A percentile compares a stretch with the other conserved stretches of the same genome.
These are phyloP conservation scores for Plemyria rubiginata DNA, from an alignment of 2,888 invertebrate genomes.

Conservation along the genomic window DNA sequence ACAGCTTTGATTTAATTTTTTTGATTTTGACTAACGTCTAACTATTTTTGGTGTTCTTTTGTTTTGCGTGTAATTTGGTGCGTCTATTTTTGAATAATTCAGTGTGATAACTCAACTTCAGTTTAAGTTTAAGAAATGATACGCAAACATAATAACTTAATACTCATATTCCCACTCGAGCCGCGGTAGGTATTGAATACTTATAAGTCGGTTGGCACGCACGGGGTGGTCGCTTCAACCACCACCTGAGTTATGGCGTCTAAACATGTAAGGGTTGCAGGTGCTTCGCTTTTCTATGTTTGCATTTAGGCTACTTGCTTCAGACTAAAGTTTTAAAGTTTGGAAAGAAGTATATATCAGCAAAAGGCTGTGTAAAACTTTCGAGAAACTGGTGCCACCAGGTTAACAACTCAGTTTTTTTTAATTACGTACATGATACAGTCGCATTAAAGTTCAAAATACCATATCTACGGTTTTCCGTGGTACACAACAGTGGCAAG, in stretches of 20 bases:
- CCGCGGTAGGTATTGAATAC: constrained; percentile 65
- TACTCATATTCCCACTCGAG: constrained; percentile 49
- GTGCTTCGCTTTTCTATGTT: constrained; percentile 59
- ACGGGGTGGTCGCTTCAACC: constrained; percentile 60
- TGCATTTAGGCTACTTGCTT: constrained; percentile 55
- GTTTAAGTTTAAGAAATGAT: constrained; percentile 30
- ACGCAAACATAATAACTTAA: constrained; percentile 45
- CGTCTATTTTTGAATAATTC: background rate
- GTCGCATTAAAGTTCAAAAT: no score
- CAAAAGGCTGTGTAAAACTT: background rate
- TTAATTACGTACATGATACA: no score
- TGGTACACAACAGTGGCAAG: no score
- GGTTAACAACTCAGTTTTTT: no score
- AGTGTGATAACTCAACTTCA: constrained; percentile 1
- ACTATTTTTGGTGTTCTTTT: no score
- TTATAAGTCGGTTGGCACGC: constrained; percentile 70
- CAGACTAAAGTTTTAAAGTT: constrained; percentile 18
- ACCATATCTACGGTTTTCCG: no score
- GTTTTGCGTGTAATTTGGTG: background rate
- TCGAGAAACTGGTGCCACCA: no score
- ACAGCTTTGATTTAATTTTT: no score
- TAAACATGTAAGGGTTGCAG: constrained; percentile 72
- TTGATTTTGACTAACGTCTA: no score
- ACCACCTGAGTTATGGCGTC: constrained; percentile 67
- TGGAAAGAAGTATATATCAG: background rate